Evolutionary conservation across 1,140 invertebrate genomes (phyloP).

Genomic region (Drosophila nasuta): DNA sequence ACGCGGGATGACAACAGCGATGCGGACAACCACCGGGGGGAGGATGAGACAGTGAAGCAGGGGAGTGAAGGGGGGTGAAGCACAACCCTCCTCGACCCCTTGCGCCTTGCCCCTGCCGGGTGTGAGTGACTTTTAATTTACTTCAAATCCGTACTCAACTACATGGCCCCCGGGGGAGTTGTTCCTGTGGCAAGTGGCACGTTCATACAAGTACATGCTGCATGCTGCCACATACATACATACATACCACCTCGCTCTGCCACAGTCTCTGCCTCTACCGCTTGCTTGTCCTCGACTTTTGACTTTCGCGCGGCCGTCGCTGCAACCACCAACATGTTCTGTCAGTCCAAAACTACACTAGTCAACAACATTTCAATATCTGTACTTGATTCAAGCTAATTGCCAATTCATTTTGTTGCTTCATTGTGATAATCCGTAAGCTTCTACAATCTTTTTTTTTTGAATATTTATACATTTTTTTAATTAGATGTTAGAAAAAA

Average conservation of each 20-base stretch:
- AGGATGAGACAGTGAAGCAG: background rate
- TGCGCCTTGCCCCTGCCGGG: conserved; percentile 15
- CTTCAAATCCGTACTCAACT: conserved; percentile 83
- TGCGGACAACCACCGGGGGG: background rate
- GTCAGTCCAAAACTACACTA: conserved; percentile 43
- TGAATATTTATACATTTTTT: too few relatives aligned
- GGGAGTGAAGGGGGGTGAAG: background rate
- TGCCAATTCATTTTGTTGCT: too few relatives aligned
- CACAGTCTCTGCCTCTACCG: background rate
- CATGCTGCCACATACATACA: conserved; percentile 19
- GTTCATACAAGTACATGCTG: conserved; percentile 7
- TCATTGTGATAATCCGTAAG: too few relatives aligned
- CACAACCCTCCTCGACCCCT: conserved; percentile 20
- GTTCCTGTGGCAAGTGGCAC: conserved; percentile 54
- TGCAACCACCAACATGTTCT: conserved; percentile 50
- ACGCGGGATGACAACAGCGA: background rate
- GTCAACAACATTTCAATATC: conserved; percentile 7
- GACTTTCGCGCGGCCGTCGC: conserved; percentile 45
- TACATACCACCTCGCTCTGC: too few relatives aligned
- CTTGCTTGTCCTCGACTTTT: conserved; percentile 34
- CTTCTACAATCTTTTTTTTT: too few relatives aligned
- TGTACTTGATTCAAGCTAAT: too few relatives aligned
- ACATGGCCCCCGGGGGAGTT: conserved; percentile 76
- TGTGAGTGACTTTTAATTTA: conserved; percentile 85
- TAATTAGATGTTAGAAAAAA: too few relatives aligned